Percentiles rank a stretch among this genome's conserved stretches.
These are phyloP conservation scores for Zingel zingel DNA, from an alignment of 2,113 vertebrate species.

Conservation along the genomic window DNA sequence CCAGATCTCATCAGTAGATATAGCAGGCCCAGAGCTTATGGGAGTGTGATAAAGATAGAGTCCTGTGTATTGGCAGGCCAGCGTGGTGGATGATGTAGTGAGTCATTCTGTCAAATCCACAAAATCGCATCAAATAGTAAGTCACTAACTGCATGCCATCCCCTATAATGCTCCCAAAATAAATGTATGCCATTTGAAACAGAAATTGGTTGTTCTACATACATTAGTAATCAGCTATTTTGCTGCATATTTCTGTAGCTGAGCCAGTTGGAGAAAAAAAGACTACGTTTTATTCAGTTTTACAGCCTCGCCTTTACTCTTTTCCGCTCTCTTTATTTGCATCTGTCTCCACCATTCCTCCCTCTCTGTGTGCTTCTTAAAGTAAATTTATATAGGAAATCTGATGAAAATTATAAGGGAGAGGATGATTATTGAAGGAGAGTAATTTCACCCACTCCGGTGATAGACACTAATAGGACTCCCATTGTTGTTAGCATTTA, in stretches of 20 bases:
- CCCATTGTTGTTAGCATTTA: conserved; percentile 77
- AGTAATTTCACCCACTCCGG: conserved; percentile 47
- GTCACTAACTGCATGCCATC: conserved; percentile 55
- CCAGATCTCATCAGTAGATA: conserved; percentile 79
- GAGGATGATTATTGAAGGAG: conserved; percentile 48
- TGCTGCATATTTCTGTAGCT: conserved; percentile 21
- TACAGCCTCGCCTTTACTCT: not conserved
- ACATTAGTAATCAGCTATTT: conserved; percentile 48
- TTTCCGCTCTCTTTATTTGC: conserved; percentile 32
- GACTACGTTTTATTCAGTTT: conserved; percentile 6
- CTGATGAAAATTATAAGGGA: conserved; percentile 56
- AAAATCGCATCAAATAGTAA: conserved; percentile 76
- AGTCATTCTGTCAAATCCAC: conserved; percentile 80
- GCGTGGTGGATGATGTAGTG: conserved; percentile 72
- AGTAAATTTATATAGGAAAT: conserved; percentile 37
- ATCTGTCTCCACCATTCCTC: conserved; percentile 2
- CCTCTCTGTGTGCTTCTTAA: not conserved
- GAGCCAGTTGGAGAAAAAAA: not conserved
- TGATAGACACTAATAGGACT: conserved; percentile 80
- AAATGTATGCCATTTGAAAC: conserved; percentile 53
- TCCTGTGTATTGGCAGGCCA: conserved; percentile 74
- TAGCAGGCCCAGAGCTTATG: conserved; percentile 68
- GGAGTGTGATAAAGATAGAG: conserved; percentile 68
- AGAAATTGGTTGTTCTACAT: conserved; percentile 36
- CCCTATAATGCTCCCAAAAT: conserved; percentile 49